Conservation (phyloP, 2,888 invertebrate species). For the Xestia ashworthii region DNA sequence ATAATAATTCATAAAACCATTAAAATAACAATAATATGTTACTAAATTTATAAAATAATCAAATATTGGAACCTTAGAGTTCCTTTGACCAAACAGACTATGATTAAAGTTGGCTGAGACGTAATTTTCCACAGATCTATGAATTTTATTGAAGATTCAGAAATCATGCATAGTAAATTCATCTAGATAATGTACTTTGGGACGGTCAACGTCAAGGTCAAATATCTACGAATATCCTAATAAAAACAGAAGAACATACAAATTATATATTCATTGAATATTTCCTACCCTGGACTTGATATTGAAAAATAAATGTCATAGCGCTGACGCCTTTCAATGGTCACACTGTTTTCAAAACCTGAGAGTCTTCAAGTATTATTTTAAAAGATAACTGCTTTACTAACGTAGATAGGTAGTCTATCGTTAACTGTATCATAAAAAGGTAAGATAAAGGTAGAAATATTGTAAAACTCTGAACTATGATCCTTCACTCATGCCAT, state of each 20-base stretch:
- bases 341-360: neutral
- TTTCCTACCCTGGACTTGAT: slow-evolving; percentile 57
- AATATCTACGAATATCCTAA: slow-evolving; percentile 40
- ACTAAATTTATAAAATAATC: neutral
- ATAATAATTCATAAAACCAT: too few species aligned
- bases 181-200: slow-evolving; percentile 14
- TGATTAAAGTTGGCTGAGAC: slow-evolving; percentile 13
- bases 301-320: slow-evolving; percentile 59
- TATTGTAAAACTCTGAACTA: too few species aligned
- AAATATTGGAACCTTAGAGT: neutral
- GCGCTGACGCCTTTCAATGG: slow-evolving; percentile 42
- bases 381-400: neutral
- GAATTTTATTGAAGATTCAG: slow-evolving; percentile 15
- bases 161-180: slow-evolving; percentile 49
- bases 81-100: neutral
- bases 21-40: too few species aligned
- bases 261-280: slow-evolving; percentile 71
- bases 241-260: slow-evolving; percentile 35
- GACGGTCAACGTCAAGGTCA: slow-evolving; percentile 57
- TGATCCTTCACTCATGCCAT: too few species aligned
- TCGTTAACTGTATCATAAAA: too few species aligned
- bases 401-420: neutral
- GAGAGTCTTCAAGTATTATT: too few species aligned
- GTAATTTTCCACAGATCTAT: neutral
- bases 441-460: neutral